Evolutionary conservation across 1,140 invertebrate genomes (phyloP).

Genomic region (Aphelenchoides fujianensis): DNA sequence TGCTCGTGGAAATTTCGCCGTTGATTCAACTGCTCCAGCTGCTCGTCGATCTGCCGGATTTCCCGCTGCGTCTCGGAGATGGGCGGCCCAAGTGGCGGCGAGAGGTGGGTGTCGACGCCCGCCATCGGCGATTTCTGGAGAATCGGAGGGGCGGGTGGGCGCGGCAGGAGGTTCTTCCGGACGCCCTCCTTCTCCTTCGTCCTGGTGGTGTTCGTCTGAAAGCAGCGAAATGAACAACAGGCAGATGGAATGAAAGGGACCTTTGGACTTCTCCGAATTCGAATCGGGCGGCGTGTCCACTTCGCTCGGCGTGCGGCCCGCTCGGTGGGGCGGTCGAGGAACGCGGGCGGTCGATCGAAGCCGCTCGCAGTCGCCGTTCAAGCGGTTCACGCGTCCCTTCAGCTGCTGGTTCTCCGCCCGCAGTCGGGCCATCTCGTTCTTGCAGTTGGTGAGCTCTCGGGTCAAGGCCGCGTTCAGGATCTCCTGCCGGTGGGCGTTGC

Average conservation of each 20-base stretch:
- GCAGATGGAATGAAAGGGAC: neutral
- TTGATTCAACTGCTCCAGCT: neutral
- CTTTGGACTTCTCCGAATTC: constrained; percentile 12
- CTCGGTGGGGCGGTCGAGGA: too few relatives aligned
- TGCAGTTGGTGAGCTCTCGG: neutral
- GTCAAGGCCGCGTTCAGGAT: neutral
- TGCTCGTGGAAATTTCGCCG: neutral
- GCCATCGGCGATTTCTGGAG: neutral
- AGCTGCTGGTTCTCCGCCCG: neutral
- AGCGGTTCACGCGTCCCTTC: neutral
- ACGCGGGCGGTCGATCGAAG: neutral
- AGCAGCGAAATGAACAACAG: neutral
- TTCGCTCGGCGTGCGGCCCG: neutral
- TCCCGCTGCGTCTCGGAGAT: neutral
- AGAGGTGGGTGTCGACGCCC: neutral
- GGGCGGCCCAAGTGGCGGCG: neutral
- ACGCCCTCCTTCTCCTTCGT: neutral
- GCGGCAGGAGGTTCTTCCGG: neutral
- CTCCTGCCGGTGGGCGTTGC: neutral
- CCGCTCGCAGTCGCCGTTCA: neutral
- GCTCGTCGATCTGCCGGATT: neutral
- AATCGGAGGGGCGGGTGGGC: neutral
- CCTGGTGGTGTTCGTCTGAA: neutral
- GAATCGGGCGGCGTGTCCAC: constrained; percentile 3
- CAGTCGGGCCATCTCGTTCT: neutral